Evolutionary conservation across 1,140 invertebrate species (phyloP).

Genomic region (Stegodyphus mimosarum): DNA sequence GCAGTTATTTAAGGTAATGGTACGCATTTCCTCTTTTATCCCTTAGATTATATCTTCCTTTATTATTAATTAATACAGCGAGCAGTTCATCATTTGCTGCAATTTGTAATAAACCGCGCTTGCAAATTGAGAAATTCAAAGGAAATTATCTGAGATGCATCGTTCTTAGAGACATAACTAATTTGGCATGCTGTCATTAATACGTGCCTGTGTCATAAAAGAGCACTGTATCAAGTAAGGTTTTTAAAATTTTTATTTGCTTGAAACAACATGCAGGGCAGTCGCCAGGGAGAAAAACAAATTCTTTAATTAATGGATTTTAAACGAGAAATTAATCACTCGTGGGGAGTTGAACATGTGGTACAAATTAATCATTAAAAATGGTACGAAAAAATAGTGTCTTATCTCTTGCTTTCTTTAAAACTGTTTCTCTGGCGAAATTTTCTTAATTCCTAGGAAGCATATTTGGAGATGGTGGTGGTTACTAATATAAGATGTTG

Average conservation of each 20-base stretch:
- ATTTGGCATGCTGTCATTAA: not conserved
- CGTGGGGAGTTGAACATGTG: conserved; percentile 24
- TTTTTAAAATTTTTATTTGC: not conserved
- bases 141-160: not conserved
- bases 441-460: not conserved
- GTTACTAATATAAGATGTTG: not conserved
- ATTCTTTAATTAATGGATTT: conserved; percentile 44
- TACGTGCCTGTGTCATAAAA: not conserved
- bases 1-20: not conserved
- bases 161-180: not conserved
- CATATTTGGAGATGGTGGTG: not conserved
- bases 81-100: not conserved
- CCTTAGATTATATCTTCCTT: not conserved
- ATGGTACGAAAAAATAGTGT: not conserved
- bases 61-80: not conserved
- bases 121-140: no score
- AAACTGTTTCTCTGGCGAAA: not conserved
- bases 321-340: conserved; percentile 54
- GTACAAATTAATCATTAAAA: conserved; percentile 33
- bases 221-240: not conserved
- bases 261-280: not conserved
- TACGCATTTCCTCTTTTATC: not conserved
- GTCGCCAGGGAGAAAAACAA: conserved; percentile 7
- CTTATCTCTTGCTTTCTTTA: not conserved
- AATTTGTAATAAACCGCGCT: not conserved